These are phyloP conservation scores for Brachyopa scutellaris DNA, from an alignment of 2,888 invertebrate species.

Conservation along the genomic window DNA sequence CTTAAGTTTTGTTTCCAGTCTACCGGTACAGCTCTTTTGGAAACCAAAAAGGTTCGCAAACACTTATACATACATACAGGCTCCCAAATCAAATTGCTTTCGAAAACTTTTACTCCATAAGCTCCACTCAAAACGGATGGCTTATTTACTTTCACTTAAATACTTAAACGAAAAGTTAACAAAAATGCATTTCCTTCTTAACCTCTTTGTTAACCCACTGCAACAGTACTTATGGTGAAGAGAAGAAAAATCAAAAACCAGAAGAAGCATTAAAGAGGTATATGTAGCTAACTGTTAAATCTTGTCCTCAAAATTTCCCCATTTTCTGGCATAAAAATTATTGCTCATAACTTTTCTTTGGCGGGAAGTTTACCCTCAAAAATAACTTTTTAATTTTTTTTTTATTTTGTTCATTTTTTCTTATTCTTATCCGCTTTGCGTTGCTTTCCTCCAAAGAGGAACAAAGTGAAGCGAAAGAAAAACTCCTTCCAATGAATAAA, in stretches of 20 bases:
- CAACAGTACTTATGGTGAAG: not conserved
- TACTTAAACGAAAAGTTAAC: slow-evolving; percentile 22
- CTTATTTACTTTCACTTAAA: slow-evolving; percentile 51
- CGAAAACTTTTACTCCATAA: slow-evolving; percentile 25
- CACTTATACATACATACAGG: slow-evolving; percentile 17
- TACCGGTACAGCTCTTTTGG: not conserved
- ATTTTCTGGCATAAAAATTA: slow-evolving; percentile 43
- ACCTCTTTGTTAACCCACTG: not conserved
- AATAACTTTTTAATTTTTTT: slow-evolving; percentile 58
- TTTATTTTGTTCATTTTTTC: too few relatives aligned
- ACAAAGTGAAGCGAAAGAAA: not conserved
- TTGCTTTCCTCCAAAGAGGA: not conserved
- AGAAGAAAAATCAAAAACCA: slow-evolving; percentile 20
- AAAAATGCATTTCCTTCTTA: slow-evolving; percentile 23
- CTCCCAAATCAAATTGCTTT: slow-evolving; percentile 17
- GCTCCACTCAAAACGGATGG: slow-evolving; percentile 16
- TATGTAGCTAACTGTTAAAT: not conserved
- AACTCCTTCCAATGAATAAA: slow-evolving; percentile 36
- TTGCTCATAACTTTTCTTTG: slow-evolving; percentile 58
- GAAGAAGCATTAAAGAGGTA: slow-evolving; percentile 18
- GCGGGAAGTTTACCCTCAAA: slow-evolving; percentile 57
- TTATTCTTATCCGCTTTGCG: slow-evolving; percentile 26
- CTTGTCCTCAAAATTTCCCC: not conserved
- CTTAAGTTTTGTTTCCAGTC: too few relatives aligned
- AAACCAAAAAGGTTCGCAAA: slow-evolving; percentile 6